A percentile compares a stretch with the other conserved stretches of the same genome.
Evolutionary conservation across 2,888 invertebrate species (phyloP).

Genomic region (Pherbina coryleti): DNA sequence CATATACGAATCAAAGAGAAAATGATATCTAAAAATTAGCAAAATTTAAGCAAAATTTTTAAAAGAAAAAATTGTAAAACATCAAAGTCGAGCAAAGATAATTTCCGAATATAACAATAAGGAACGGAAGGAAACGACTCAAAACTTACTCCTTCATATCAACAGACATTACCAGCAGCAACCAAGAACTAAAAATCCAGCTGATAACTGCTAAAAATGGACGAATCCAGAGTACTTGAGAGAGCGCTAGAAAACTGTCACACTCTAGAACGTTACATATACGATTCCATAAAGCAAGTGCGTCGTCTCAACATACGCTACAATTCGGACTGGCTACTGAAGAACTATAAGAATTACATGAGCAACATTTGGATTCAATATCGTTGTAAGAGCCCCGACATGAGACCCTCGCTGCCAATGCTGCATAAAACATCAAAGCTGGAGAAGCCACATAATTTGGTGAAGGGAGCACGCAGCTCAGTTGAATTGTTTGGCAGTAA

Average conservation of each 20-base stretch:
- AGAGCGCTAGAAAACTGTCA: constrained; percentile 52
- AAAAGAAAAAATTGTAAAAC: constrained; percentile 31
- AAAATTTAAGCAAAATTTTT: constrained; percentile 13
- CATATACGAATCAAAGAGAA: not conserved
- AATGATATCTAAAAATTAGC: constrained; percentile 18
- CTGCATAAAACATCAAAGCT: not conserved
- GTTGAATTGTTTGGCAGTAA: constrained; percentile 50
- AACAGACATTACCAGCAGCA: not conserved
- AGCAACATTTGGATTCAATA: constrained; percentile 51
- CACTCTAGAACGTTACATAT: constrained; percentile 49
- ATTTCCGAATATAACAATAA: not conserved
- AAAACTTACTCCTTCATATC: not conserved
- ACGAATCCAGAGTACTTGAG: constrained; percentile 52
- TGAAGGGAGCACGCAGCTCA: constrained; percentile 48
- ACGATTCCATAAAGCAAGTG: constrained; percentile 50
- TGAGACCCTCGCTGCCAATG: not conserved
- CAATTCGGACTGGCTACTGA: constrained; percentile 54
- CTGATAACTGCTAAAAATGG: constrained; percentile 46
- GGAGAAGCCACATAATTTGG: not conserved
- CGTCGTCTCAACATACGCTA: constrained; percentile 56
- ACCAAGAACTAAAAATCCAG: not conserved
- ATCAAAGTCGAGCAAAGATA: not conserved
- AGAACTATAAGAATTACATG: constrained; percentile 53
- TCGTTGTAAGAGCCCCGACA: constrained; percentile 39
- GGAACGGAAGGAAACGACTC: not conserved